Conservation (phyloP, 2,888 invertebrate genomes). For the Sesamia inferens region DNA sequence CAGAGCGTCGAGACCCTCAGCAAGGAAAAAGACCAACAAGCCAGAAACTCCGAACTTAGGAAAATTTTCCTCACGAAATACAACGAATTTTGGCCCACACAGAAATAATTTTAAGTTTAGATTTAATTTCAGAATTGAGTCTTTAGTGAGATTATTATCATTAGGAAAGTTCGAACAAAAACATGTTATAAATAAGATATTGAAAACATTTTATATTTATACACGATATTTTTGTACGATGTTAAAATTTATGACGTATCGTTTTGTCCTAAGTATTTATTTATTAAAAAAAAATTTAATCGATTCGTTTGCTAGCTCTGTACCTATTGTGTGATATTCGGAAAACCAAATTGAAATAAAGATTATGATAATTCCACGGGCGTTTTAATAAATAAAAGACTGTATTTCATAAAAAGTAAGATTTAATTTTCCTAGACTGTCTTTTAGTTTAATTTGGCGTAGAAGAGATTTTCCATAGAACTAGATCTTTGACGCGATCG, state of each 20-base stretch:
- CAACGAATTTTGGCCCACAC: too few relatives aligned
- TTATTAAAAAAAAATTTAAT: conserved; percentile 68
- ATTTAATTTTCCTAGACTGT: conserved; percentile 67
- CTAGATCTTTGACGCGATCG: conserved; percentile 94
- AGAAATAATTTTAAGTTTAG: too few relatives aligned
- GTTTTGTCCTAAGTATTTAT: conserved; percentile 64
- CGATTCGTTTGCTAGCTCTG: conserved; percentile 44
- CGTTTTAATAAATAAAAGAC: conserved; percentile 53
- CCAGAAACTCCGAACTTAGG: too few relatives aligned
- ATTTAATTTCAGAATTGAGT: conserved; percentile 63
- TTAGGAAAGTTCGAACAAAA: conserved; percentile 61
- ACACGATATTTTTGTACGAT: conserved; percentile 64
- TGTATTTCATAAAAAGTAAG: conserved; percentile 53
- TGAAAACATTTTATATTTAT: conserved; percentile 65
- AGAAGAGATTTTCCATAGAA: conserved; percentile 92
- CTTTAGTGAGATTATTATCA: conserved; percentile 67
- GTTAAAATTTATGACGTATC: conserved; percentile 70
- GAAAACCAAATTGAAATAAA: conserved; percentile 71
- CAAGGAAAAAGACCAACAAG: too few relatives aligned
- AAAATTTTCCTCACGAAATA: too few relatives aligned
- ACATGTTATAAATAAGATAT: conserved; percentile 62
- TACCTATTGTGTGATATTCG: conserved; percentile 61
- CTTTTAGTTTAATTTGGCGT: conserved; percentile 68
- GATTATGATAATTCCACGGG: conserved; percentile 43
- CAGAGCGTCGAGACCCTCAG: too few relatives aligned